Evolutionary conservation across 2,888 invertebrate species (phyloP).

Genomic region (Hydrotaea cyrtoneurina): DNA sequence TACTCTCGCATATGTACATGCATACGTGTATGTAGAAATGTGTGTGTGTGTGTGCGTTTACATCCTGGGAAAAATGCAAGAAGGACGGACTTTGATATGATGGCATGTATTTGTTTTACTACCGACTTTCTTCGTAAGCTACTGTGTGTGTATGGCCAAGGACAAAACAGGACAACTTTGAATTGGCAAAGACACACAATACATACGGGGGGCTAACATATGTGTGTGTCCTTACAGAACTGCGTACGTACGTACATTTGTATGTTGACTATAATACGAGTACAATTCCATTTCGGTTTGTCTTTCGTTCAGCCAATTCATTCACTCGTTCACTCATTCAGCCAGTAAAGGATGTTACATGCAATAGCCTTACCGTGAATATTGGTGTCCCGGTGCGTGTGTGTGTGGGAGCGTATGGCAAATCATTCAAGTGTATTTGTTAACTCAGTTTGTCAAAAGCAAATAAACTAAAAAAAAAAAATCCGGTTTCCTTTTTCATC

Average conservation of each 20-base stretch:
- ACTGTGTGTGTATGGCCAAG: neutral
- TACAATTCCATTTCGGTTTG: slow-evolving; percentile 53
- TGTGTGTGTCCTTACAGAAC: neutral
- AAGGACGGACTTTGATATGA: neutral
- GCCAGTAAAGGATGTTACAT: slow-evolving; percentile 58
- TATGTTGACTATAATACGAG: slow-evolving; percentile 4
- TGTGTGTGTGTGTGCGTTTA: neutral
- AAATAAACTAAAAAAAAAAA: slow-evolving; percentile 61
- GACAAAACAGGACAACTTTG: neutral
- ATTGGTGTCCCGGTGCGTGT: slow-evolving; percentile 17
- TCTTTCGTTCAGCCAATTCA: slow-evolving; percentile 45
- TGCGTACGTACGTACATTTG: neutral
- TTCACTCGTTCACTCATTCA: slow-evolving; percentile 55
- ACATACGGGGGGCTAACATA: neutral
- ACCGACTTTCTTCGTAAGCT: neutral
- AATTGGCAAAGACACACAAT: neutral
- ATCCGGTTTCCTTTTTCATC: slow-evolving; percentile 10
- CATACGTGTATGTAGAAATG: neutral
- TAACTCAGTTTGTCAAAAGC: slow-evolving; percentile 64
- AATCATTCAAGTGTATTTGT: slow-evolving; percentile 65
- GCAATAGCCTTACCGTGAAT: slow-evolving; percentile 28
- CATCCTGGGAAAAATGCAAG: neutral
- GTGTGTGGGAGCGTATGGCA: slow-evolving; percentile 40
- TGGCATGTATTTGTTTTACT: slow-evolving; percentile 25
- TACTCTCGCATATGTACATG: neutral